phyloP scores from a whole-genome alignment of 2,113 vertebrate genomes.

The Sinosuthora webbiana region DNA sequence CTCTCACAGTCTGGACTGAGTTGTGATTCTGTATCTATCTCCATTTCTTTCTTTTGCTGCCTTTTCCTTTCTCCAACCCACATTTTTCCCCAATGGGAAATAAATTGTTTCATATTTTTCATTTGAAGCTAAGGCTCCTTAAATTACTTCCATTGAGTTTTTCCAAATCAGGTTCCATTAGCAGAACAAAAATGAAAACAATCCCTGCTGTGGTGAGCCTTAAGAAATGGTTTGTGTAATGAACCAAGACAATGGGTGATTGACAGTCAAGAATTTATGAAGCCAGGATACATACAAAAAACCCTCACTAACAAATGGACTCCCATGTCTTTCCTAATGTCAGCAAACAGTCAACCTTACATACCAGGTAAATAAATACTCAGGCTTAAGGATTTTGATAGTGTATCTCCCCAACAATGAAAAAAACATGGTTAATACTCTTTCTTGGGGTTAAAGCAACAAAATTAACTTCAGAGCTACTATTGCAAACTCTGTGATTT shows the following conservation, averaged over 20 bases:
- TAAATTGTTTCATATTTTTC: conserved; percentile 47
- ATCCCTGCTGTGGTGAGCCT: conserved; percentile 18
- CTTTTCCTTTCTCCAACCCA: neutral
- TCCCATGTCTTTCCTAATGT: neutral
- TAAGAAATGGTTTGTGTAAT: conserved; percentile 37
- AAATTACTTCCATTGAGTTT: conserved; percentile 26
- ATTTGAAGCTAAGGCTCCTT: conserved; percentile 13
- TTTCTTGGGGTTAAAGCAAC: neutral
- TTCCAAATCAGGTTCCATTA: conserved; percentile 40
- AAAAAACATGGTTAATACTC: neutral
- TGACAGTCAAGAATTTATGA: conserved; percentile 15
- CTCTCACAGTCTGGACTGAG: neutral
- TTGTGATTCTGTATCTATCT: conserved; percentile 15
- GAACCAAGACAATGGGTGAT: conserved; percentile 31
- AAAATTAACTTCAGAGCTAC: neutral
- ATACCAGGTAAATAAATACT: neutral
- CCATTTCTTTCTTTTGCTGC: neutral
- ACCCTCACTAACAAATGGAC: neutral
- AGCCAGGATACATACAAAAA: neutral
- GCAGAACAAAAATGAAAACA: conserved; percentile 45
- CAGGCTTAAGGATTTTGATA: neutral
- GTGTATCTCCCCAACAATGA: neutral
- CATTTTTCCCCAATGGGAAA: conserved; percentile 31
- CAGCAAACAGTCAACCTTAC: neutral
- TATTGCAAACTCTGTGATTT: neutral